Base-by-base conservation (phyloP, 2,797 vertebrate genomes). In the Apodemus agrarius region DNA sequence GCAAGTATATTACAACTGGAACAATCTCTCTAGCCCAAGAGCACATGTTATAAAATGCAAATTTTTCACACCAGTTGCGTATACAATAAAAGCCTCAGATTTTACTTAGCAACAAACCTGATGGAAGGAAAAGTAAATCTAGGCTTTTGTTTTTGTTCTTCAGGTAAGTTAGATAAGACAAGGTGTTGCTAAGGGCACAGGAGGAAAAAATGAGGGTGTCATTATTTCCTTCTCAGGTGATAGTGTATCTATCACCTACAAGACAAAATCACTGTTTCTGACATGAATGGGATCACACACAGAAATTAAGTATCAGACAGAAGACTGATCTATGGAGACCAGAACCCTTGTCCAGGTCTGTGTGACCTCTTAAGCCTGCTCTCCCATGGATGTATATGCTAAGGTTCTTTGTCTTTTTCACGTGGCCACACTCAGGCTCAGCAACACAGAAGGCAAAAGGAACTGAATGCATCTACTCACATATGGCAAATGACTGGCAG, bases 401-500 rank as follows among this genome's bases (percentile, higher is more conserved):
- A 54, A 86, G 54, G 13, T 46, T 76, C 49, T 92, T 49, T 49
- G 26, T 79, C n/a, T 3, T 83, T 57, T 86, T 54, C 74, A 52
- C 26, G 37, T n/a, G 34, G n/a, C 24, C 37, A 91, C 52, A 63
- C 21, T 46, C 67, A 89, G 34, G 40, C 40, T 86, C 74, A 94
- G 40, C 31, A 65, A 69, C 63, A 91, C 31, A 87, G 93, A 95
- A 82, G 24, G 54, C 37, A 80, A 83, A 63, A 72, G 22, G 37
- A 94, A 89, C 59, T 6, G 16, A 78, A 93, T 46, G 24, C 13
- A 46, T 97, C 89, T 72, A 67, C 63, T 87, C 79, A 80, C 89
- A 92, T 88, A 43, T 75, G 59, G 43, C 46, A 80, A 88, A 75
- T 96, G 82, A 90, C 84, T 91, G 89, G 65, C 49, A 85, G 86